Percentiles rank a stretch among this genome's conserved stretches.
phyloP scores from a whole-genome alignment of 2,797 vertebrate species.

The Poecile montanus region DNA sequence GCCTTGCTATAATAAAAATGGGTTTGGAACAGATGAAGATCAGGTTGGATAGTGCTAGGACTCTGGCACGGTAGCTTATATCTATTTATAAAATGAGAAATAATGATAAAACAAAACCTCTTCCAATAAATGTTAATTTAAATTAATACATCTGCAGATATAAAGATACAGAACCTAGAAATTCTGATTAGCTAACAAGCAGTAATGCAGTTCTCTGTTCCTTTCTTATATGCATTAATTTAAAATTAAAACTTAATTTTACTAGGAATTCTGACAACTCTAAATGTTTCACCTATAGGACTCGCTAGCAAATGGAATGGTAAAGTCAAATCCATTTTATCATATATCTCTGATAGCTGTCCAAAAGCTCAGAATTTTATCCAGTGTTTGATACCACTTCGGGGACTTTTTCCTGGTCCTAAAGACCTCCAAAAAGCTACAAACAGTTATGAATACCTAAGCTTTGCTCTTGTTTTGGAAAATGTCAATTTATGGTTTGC shows the following conservation, averaged over 20 bases:
- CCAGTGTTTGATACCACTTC: not conserved
- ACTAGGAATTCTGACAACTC: not conserved
- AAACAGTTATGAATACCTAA: not conserved
- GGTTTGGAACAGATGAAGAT: conserved; percentile 44
- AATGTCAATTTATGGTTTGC: not conserved
- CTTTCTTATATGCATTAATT: not conserved
- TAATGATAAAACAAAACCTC: not conserved
- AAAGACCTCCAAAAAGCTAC: not conserved
- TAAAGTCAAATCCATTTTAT: not conserved
- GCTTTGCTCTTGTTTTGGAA: not conserved
- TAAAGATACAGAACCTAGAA: not conserved
- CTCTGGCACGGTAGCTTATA: conserved; percentile 5
- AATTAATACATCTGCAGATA: not conserved
- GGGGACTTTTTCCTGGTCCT: not conserved
- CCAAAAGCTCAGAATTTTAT: not conserved
- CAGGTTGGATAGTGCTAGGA: not conserved
- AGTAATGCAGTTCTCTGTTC: not conserved
- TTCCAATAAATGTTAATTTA: not conserved
- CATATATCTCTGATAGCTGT: not conserved
- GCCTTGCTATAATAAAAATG: conserved; percentile 31
- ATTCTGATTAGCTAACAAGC: not conserved
- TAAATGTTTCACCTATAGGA: not conserved
- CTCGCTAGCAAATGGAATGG: not conserved
- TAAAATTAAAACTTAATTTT: not conserved
- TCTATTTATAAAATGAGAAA: conserved; percentile 36